Conservation (phyloP, 2,113 vertebrate genomes). For the Butorides virescens region DNA sequence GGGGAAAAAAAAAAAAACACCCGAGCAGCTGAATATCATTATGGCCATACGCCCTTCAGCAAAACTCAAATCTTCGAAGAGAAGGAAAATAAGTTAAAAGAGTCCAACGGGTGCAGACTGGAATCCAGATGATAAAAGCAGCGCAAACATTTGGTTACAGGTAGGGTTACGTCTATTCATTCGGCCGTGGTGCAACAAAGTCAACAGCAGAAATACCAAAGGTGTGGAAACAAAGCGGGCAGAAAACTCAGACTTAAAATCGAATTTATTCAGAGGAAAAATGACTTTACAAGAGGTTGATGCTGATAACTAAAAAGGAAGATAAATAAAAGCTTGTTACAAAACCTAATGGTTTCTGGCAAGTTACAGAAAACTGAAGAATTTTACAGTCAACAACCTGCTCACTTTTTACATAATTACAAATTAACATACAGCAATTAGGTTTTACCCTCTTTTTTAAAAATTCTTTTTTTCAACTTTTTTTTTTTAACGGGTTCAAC, state of each 20-base stretch:
- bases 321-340: slow-evolving; percentile 94
- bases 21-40: not conserved
- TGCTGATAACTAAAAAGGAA: slow-evolving; percentile 75
- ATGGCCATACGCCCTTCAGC: not conserved
- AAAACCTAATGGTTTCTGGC: slow-evolving; percentile 65
- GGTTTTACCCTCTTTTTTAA: slow-evolving; percentile 65
- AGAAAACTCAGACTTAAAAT: slow-evolving; percentile 46
- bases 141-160: not conserved
- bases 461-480: not conserved
- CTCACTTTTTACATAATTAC: slow-evolving; percentile 92
- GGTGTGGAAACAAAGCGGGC: not conserved
- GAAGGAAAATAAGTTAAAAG: not conserved
- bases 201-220: not conserved
- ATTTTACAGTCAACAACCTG: slow-evolving; percentile 84
- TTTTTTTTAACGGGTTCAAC: slow-evolving; percentile 49
- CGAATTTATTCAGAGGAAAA: slow-evolving; percentile 85
- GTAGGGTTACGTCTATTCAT: not conserved
- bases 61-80: not conserved
- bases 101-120: not conserved
- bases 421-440: slow-evolving; percentile 84
- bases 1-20: not conserved
- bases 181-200: not conserved
- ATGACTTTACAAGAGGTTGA: slow-evolving; percentile 80
- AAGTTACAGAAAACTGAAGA: slow-evolving; percentile 81
- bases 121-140: not conserved